A percentile compares a stretch with the other conserved stretches of the same genome.
Conservation (phyloP, 2,888 invertebrate genomes). For the Troides aeacus region DNA sequence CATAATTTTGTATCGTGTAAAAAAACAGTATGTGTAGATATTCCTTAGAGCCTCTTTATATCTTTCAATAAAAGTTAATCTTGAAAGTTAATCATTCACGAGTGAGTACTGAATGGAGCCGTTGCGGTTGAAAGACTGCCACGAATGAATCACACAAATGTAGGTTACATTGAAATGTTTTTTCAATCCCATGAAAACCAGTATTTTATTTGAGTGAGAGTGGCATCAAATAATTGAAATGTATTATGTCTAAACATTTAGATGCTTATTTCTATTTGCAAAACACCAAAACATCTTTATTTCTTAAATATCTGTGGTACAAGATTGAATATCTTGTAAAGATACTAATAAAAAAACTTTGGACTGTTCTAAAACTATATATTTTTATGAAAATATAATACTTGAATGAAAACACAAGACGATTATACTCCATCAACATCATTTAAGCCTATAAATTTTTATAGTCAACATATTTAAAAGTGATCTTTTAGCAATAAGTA, state of each 20-base stretch:
- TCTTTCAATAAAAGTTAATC: constrained; percentile 22
- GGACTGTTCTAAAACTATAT: too few species aligned
- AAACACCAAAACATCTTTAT: not conserved
- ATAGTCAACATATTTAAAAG: too few species aligned
- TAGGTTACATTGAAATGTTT: constrained; percentile 24
- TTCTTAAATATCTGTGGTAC: too few species aligned
- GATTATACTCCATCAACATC: too few species aligned
- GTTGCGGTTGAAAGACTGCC: constrained; percentile 23
- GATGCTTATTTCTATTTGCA: not conserved
- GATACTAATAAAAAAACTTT: too few species aligned
- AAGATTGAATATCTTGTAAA: too few species aligned
- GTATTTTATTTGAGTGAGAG: not conserved
- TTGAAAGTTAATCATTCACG: constrained; percentile 25
- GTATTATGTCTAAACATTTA: not conserved
- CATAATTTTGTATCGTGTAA: not conserved
- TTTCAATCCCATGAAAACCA: constrained; percentile 19
- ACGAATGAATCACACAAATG: constrained; percentile 22
- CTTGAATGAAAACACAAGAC: too few species aligned
- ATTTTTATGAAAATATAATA: too few species aligned
- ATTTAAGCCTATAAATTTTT: too few species aligned
- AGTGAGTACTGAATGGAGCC: constrained; percentile 20
- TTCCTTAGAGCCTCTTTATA: not conserved
- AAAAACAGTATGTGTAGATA: not conserved
- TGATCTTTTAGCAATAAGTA: too few species aligned
- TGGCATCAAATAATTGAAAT: not conserved